phyloP scores from a whole-genome alignment of 1,140 invertebrate genomes.

The Diabrotica undecimpunctata region DNA sequence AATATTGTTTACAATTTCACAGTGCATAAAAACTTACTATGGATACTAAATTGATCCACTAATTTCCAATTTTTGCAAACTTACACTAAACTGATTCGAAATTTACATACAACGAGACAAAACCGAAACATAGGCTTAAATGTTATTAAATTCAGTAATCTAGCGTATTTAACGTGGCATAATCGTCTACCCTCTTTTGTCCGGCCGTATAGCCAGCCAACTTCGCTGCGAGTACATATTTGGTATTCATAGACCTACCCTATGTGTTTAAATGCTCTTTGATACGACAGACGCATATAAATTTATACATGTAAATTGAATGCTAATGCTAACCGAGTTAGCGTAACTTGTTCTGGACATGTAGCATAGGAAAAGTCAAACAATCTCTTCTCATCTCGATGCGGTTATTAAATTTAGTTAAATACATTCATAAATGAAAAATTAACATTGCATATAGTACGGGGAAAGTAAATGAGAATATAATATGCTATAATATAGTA shows the following conservation, averaged over 20 bases:
- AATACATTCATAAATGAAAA: too few relatives aligned
- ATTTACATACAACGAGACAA: background rate
- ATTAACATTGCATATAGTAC: too few relatives aligned
- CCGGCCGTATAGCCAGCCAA: background rate
- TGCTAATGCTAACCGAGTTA: background rate
- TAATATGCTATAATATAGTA: too few relatives aligned
- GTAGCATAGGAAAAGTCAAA: background rate
- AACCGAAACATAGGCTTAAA: slow-evolving; percentile 14
- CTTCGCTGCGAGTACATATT: slow-evolving; percentile 1
- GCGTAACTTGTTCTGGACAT: background rate
- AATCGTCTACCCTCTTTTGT: background rate
- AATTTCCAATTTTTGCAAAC: slow-evolving; percentile 1
- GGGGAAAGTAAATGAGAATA: too few relatives aligned
- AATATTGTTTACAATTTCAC: too few relatives aligned
- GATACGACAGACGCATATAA: slow-evolving; percentile 1
- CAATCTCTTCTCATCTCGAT: too few relatives aligned
- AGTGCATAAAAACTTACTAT: too few relatives aligned
- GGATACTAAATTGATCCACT: too few relatives aligned
- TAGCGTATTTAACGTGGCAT: background rate
- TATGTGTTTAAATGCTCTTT: slow-evolving; percentile 3
- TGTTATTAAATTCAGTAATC: slow-evolving; percentile 1
- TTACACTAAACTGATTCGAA: background rate
- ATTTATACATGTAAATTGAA: slow-evolving; percentile 3
- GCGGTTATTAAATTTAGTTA: too few relatives aligned
- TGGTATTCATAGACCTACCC: background rate